phyloP scores from a whole-genome alignment of 2,888 invertebrate species.

The Ophion costatus region DNA sequence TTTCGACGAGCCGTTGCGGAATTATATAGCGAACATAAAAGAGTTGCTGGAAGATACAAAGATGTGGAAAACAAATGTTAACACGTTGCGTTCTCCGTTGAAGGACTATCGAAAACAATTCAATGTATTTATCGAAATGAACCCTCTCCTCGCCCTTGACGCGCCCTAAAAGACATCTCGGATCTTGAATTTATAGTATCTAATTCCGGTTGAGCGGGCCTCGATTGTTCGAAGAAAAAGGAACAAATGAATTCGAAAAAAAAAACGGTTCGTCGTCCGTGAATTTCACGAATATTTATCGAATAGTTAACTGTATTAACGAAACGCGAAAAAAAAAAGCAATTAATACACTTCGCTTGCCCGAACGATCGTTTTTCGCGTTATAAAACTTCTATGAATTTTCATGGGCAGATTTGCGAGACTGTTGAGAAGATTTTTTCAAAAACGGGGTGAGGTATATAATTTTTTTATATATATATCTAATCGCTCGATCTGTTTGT shows the following conservation, averaged over 20 bases:
- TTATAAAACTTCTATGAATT: neutral
- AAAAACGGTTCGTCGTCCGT: slow-evolving; percentile 54
- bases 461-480: slow-evolving; percentile 16
- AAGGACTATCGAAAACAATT: slow-evolving; percentile 62
- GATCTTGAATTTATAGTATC: slow-evolving; percentile 28
- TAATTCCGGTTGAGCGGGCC: slow-evolving; percentile 58
- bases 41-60: neutral
- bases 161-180: slow-evolving; percentile 20
- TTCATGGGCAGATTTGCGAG: neutral
- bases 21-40: slow-evolving; percentile 22
- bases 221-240: slow-evolving; percentile 44
- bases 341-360: slow-evolving; percentile 35
- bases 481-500: slow-evolving; percentile 17
- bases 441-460: neutral
- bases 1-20: slow-evolving; percentile 31
- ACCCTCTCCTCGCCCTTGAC: slow-evolving; percentile 8
- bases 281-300: slow-evolving; percentile 47
- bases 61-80: slow-evolving; percentile 39
- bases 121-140: slow-evolving; percentile 54
- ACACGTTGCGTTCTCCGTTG: slow-evolving; percentile 65
- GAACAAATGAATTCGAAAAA: slow-evolving; percentile 42
- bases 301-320: slow-evolving; percentile 41
- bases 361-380: slow-evolving; percentile 19
- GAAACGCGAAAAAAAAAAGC: slow-evolving; percentile 27
- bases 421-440: slow-evolving; percentile 11